Conservation (phyloP, 2,888 invertebrate genomes). For the Scotopteryx bipunctaria region DNA sequence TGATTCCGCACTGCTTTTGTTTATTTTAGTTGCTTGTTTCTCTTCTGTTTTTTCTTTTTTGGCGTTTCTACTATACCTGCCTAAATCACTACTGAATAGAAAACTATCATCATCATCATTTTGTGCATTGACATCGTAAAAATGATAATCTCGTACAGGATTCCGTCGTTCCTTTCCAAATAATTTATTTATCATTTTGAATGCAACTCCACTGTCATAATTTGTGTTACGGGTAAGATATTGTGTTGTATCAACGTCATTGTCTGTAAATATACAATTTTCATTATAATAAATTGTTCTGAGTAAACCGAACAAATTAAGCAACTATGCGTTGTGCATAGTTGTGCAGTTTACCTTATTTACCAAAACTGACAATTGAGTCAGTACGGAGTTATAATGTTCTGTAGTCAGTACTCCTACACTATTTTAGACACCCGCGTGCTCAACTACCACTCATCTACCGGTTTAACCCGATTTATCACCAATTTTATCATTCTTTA, state of each 20-base stretch:
- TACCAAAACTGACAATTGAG: no score
- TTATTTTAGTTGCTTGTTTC: background rate
- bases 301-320: no score
- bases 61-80: slow-evolving; percentile 19
- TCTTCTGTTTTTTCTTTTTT: slow-evolving; percentile 17
- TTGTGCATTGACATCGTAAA: slow-evolving; percentile 1
- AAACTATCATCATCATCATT: slow-evolving; percentile 8
- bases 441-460: no score
- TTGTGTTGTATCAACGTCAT: background rate
- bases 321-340: no score
- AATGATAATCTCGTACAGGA: slow-evolving; percentile 21
- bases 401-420: no score
- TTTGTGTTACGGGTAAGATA: no score
- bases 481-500: no score
- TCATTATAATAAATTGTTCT: no score
- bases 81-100: slow-evolving; percentile 6
- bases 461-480: no score
- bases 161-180: slow-evolving; percentile 24
- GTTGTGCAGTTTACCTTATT: no score
- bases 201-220: background rate
- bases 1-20: slow-evolving; percentile 5
- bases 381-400: no score
- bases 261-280: background rate
- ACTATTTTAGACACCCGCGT: no score
- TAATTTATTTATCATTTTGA: slow-evolving; percentile 7